Base-by-base conservation (phyloP, 64 coral and sea anemone species). In the Cladopsammia gracilis region DNA sequence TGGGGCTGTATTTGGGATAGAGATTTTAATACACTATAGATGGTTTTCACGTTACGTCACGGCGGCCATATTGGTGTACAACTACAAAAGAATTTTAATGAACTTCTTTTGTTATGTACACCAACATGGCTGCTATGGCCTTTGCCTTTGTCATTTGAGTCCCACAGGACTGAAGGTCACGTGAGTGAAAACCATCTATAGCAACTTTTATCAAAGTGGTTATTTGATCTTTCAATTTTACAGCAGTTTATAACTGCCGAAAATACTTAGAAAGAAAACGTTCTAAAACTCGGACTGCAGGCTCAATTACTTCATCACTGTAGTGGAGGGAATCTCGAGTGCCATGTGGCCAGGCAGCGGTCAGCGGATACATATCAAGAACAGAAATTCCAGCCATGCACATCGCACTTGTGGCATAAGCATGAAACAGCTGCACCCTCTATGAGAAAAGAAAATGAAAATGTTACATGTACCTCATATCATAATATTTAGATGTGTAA, bases 341-440 rank as follows among this genome's bases (percentile, higher is more conserved):
- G n/a, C 90, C 90, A 15, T 50, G 51, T 48, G 90, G 90, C 73
- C 65, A 78, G 6, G 71, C 18, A 4, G 80, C 57, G 54, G 45
- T 92, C 58, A 92, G 48, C 10, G 90, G 71, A 59, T 86, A 92
- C n/a, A 86, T 75, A 49, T 92, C 82, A 11, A 92, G 83, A 64
- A 52, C n/a, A 60, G 43, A 70, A 76, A 86, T 92, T 46, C 82
- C 81, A 15, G 81, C 81, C 70, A 48, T 60, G 51, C 82, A 92
- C 82, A 92, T 86, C 3, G 47, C 45, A 18, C 19, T 19, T 2
- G 43, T 73, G 26, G 69, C 69, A 71, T 13, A 71, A 4, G 24
- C 26, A 42, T 71, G 24, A 25, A 71, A 71, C 23, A 71, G 25
- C 69, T 71, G 69, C 11, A 13, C 26, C 2, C 69, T 71, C 69